These are phyloP conservation scores for Hydractinia echinata DNA, from an alignment of 30 jellyfish, hydroid and myxozoan species.

Conservation along the genomic window DNA sequence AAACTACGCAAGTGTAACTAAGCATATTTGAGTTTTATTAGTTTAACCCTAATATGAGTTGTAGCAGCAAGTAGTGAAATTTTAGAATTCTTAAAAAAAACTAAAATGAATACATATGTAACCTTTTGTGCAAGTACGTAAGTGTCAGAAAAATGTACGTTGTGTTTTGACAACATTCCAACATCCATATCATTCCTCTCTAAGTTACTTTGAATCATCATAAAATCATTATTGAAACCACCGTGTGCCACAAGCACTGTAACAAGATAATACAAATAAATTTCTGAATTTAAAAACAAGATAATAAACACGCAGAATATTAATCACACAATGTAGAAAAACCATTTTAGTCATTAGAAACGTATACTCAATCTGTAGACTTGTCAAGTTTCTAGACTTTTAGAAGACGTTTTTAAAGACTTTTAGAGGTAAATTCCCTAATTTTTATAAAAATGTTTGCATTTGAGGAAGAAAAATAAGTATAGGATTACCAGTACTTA, in stretches of 20 bases:
- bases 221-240: conserved; percentile 19
- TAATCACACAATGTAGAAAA: neutral
- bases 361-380: too few relatives aligned
- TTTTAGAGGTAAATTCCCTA: too few relatives aligned
- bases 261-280: neutral
- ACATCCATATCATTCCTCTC: conserved; percentile 2
- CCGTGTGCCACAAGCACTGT: conserved; percentile 27
- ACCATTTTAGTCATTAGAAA: too few relatives aligned
- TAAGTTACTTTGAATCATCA: conserved; percentile 22
- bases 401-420: too few relatives aligned
- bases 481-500: too few relatives aligned
- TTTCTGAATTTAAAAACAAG: neutral
- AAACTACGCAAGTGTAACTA: neutral
- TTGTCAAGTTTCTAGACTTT: too few relatives aligned
- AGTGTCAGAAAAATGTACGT: conserved; percentile 19
- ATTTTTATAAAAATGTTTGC: too few relatives aligned
- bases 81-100: neutral
- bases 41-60: too few relatives aligned
- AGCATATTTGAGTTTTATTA: too few relatives aligned
- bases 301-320: neutral
- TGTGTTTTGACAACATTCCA: neutral
- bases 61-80: too few relatives aligned
- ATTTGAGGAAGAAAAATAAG: too few relatives aligned
- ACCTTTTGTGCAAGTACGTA: conserved; percentile 22
- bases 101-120: neutral